A percentile compares a stretch with the other conserved stretches of the same genome.
These are phyloP conservation scores for Cyclina sinensis DNA, from an alignment of 1,140 invertebrate species.

Conservation along the genomic window DNA sequence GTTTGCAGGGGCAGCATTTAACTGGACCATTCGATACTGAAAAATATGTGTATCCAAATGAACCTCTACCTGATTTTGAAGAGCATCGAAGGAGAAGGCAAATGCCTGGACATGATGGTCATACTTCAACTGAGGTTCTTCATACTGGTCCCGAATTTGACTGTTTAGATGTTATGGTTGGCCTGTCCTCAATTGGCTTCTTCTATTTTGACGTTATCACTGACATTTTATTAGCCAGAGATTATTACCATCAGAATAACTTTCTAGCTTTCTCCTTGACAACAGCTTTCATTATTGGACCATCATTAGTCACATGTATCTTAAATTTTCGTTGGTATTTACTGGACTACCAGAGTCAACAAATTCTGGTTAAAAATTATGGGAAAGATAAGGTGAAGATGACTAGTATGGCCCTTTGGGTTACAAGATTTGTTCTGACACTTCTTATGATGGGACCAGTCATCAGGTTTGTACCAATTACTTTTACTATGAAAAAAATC, in stretches of 20 bases:
- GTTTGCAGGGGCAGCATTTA: neutral
- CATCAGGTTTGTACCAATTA: constrained; percentile 42
- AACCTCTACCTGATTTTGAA: neutral
- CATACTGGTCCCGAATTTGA: constrained; percentile 33
- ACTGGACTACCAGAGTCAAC: constrained; percentile 60
- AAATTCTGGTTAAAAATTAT: constrained; percentile 36
- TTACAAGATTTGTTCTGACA: constrained; percentile 47
- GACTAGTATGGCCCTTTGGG: constrained; percentile 27
- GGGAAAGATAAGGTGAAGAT: constrained; percentile 33
- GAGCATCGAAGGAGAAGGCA: neutral
- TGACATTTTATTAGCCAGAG: constrained; percentile 49
- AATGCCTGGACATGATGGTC: constrained; percentile 29
- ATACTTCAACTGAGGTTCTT: neutral
- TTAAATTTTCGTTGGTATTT: constrained; percentile 63
- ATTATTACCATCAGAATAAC: constrained; percentile 44
- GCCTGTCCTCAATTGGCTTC: constrained; percentile 58
- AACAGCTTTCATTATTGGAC: constrained; percentile 44
- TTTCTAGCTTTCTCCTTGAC: constrained; percentile 31
- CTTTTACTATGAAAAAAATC: no score
- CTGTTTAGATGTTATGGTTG: constrained; percentile 45
- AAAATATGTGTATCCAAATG: neutral
- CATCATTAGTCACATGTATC: constrained; percentile 42
- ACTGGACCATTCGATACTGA: neutral
- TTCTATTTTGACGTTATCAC: constrained; percentile 65
- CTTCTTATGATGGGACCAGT: constrained; percentile 65